Conservation (phyloP, 2,888 invertebrate species). For the Drosophila bunnanda region DNA sequence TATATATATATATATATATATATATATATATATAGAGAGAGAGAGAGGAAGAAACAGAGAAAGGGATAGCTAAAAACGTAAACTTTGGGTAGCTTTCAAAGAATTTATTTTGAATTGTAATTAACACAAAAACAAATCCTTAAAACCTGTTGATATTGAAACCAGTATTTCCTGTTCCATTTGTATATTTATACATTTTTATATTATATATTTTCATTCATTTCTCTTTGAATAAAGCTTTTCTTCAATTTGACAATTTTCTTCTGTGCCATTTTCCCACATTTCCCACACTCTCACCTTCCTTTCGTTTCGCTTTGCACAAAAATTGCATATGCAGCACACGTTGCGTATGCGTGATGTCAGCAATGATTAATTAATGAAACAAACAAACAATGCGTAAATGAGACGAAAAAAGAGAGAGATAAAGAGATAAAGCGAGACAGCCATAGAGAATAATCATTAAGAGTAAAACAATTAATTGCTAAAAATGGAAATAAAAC, state of each 20-base stretch:
- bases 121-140: background rate
- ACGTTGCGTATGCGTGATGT: slow-evolving; percentile 56
- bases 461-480: slow-evolving; percentile 30
- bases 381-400: slow-evolving; percentile 31
- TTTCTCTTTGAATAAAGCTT: background rate
- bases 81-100: background rate
- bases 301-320: background rate
- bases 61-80: background rate
- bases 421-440: slow-evolving; percentile 10
- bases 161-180: background rate
- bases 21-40: too few relatives aligned
- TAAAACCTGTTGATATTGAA: background rate
- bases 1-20: too few relatives aligned
- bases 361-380: slow-evolving; percentile 63
- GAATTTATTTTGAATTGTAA: background rate
- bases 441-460: slow-evolving; percentile 29
- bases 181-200: background rate
- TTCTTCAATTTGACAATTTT: slow-evolving; percentile 7
- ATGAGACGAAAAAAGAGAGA: slow-evolving; percentile 2
- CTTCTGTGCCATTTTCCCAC: background rate
- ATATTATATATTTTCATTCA: background rate
- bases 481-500: slow-evolving; percentile 25
- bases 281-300: background rate
- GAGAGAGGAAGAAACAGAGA: background rate
- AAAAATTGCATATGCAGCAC: slow-evolving; percentile 45